phyloP scores from a whole-genome alignment of 2,888 invertebrate species.

The Vanessa cardui region DNA sequence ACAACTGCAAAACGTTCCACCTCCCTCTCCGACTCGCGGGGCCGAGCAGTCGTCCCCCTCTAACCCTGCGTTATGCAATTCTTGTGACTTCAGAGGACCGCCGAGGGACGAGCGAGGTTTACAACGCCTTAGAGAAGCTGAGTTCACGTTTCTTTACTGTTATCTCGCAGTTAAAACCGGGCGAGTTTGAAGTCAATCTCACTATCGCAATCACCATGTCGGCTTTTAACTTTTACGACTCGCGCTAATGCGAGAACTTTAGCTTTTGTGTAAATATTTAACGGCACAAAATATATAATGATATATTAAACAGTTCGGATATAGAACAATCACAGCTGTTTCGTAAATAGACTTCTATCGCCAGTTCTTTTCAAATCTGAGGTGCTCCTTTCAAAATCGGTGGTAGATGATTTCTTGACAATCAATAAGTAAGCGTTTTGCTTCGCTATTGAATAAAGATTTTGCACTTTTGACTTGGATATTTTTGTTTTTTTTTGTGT shows the following conservation, averaged over 20 bases:
- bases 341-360: too few relatives aligned
- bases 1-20: conserved; percentile 79
- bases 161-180: conserved; percentile 30
- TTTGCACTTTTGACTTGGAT: too few relatives aligned
- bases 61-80: conserved; percentile 37
- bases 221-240: conserved; percentile 17
- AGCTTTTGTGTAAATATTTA: conserved; percentile 4
- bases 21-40: conserved; percentile 50
- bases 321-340: too few relatives aligned
- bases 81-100: conserved; percentile 44
- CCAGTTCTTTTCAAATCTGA: too few relatives aligned
- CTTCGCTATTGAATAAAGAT: too few relatives aligned
- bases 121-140: conserved; percentile 41
- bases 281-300: background rate
- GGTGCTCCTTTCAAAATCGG: too few relatives aligned
- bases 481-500: too few relatives aligned
- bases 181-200: conserved; percentile 20
- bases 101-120: conserved; percentile 43
- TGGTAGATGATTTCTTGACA: too few relatives aligned
- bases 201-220: conserved; percentile 13
- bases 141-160: conserved; percentile 39
- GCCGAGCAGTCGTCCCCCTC: conserved; percentile 35
- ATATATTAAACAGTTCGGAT: too few relatives aligned
- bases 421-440: too few relatives aligned
- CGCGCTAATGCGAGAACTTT: conserved; percentile 1